These are phyloP conservation scores for Crematogaster levior DNA, from an alignment of 2,888 invertebrate species.

Conservation along the genomic window DNA sequence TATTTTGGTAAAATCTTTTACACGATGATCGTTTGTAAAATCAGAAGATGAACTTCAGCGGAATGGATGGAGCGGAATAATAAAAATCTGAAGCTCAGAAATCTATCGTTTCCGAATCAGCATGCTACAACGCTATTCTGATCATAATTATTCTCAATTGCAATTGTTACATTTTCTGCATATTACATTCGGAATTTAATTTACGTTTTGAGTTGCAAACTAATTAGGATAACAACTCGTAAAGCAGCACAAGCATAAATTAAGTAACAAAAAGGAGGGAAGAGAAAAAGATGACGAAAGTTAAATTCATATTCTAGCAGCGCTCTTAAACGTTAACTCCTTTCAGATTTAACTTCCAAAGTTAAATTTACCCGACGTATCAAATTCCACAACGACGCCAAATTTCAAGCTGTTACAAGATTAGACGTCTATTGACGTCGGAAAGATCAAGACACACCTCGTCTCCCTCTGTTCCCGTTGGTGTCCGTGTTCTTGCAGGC, in stretches of 20 bases:
- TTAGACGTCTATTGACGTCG: neutral
- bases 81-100: neutral
- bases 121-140: neutral
- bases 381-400: neutral
- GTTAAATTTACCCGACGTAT: conserved; percentile 1
- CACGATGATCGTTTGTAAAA: neutral
- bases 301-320: neutral
- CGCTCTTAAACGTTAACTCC: neutral
- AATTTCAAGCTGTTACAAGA: neutral
- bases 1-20: neutral
- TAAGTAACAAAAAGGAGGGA: neutral
- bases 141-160: neutral
- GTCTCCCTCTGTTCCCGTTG: conserved; percentile 62
- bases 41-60: neutral
- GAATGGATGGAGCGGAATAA: neutral
- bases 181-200: neutral
- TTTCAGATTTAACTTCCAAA: neutral
- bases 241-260: neutral
- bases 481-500: conserved; percentile 73
- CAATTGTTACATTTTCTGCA: neutral
- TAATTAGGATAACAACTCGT: neutral
- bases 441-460: conserved; percentile 63
- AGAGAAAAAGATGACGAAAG: neutral
- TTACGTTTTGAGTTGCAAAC: neutral
- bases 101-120: neutral